phyloP scores from a whole-genome alignment of 2,113 vertebrate genomes.

The Telmatochromis sp. region DNA sequence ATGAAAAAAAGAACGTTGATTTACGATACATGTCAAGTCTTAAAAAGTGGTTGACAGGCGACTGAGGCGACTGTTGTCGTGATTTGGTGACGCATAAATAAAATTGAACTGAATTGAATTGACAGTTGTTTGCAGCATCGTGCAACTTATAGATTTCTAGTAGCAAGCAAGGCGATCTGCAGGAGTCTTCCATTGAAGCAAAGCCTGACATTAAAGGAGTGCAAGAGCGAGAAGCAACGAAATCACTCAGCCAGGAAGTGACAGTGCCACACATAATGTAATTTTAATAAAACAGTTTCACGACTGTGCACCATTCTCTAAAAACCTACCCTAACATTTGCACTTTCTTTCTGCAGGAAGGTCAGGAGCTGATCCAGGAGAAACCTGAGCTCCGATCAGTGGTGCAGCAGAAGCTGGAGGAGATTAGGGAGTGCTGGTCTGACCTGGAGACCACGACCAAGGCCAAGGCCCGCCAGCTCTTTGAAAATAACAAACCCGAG shows the following conservation, averaged over 20 bases:
- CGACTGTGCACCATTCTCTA: background rate
- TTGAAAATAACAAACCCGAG: conserved; percentile 86
- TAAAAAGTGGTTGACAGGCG: background rate
- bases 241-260: conserved; percentile 24
- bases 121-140: background rate
- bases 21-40: background rate
- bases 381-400: conserved; percentile 81
- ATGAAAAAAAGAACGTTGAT: background rate
- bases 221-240: background rate
- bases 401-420: conserved; percentile 79
- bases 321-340: background rate
- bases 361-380: conserved; percentile 80
- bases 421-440: conserved; percentile 80
- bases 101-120: background rate
- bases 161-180: background rate
- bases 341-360: conserved; percentile 69
- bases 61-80: background rate
- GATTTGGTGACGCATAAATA: background rate
- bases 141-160: background rate
- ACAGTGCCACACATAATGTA: background rate
- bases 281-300: background rate
- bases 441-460: conserved; percentile 86
- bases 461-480: conserved; percentile 85
- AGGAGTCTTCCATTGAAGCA: conserved; percentile 22
- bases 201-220: conserved; percentile 43